Base-by-base conservation (phyloP, 2,888 invertebrate genomes). In the Leptura quadrifasciata region DNA sequence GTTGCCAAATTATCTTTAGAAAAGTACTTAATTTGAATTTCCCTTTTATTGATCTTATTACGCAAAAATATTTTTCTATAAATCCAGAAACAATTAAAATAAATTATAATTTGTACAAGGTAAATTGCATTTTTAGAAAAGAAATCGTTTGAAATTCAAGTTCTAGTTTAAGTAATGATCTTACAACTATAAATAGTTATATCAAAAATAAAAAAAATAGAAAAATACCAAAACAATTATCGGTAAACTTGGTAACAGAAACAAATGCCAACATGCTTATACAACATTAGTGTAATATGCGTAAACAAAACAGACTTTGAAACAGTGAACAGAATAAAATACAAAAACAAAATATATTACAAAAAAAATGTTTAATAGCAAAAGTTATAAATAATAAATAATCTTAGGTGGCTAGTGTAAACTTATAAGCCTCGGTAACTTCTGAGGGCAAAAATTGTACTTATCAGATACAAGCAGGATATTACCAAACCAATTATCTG, bases 401-500 rank as follows among this genome's bases (percentile, higher is more conserved):
- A 52, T 20, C 15, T 12, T 52, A 20, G 24, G n/a, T 20, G 24
- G 52, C 54, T 39, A 69, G 9, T 35, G 10, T 57, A 57, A 74
- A 63, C n/a, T 67, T 92, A 94, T 81, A 95, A 91, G 79, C 94
- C 94, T 85, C 94, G 93, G 90, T 96, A 96, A 24, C 93, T 92
- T 80, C 94, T 93, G 85, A 94, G 92, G 39, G 96, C 96, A 82
- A 95, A 91, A 83, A 95, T 92, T 31, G 95, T 93, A 86, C 96
- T 96, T 65, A 95, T 84, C 60, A 95, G 90, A 87, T 96, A 96
- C 0, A 96, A 89, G 0, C 90, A 92, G 2, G 94, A 89, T 86
- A 95, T 92, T 18, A 96, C 91, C 17, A 96, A 88, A 15, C 95
- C 96, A 88, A 96, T 92, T 61, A 95, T 90, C 95, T 95, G 91